Evolutionary conservation across 2,113 vertebrate genomes (phyloP).

Genomic region (Amia ocellicauda): DNA sequence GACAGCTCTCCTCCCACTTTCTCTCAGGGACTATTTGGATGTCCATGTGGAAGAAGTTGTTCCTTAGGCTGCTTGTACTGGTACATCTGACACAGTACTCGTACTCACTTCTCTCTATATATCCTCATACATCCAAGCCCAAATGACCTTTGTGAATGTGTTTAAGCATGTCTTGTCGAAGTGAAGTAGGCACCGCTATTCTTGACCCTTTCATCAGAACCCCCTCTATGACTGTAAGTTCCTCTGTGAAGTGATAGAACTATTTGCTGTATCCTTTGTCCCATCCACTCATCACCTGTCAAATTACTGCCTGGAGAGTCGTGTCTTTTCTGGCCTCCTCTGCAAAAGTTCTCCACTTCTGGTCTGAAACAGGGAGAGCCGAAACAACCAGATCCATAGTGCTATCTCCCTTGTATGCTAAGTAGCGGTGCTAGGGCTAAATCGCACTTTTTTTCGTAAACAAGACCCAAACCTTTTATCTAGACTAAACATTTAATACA

Average conservation of each 20-base stretch:
- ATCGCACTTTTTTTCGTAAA: too few relatives aligned
- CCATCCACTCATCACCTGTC: neutral
- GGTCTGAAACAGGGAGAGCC: neutral
- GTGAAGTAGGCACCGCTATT: neutral
- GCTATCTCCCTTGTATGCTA: neutral
- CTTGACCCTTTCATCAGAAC: neutral
- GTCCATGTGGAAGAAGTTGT: neutral
- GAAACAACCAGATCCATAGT: neutral
- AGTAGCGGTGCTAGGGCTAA: too few relatives aligned
- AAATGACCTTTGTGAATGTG: neutral
- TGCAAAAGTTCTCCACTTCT: neutral
- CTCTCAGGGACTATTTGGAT: too few relatives aligned
- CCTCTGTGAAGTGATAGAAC: neutral
- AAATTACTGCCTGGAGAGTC: neutral
- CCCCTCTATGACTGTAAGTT: neutral
- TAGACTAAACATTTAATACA: too few relatives aligned
- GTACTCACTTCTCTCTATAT: neutral
- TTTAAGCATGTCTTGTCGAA: neutral
- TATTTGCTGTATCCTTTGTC: neutral
- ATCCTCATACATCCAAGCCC: neutral
- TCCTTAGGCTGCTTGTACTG: neutral
- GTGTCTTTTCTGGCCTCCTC: neutral
- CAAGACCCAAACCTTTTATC: too few relatives aligned
- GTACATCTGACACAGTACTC: neutral
- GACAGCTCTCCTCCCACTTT: too few relatives aligned